phyloP scores from a whole-genome alignment of 1,140 invertebrate species.

The Metaphire vulgaris region DNA sequence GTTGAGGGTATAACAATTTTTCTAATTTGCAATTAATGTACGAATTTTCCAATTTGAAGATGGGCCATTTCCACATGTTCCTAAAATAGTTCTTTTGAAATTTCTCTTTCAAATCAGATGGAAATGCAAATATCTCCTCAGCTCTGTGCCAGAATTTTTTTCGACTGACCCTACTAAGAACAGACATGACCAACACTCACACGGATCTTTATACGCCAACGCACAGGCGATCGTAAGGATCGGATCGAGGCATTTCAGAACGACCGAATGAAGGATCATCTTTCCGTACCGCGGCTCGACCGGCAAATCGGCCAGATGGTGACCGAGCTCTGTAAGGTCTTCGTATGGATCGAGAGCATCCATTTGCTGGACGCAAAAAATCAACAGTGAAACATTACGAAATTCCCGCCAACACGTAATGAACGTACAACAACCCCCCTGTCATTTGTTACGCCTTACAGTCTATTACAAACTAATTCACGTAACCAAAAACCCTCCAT shows the following conservation, averaged over 20 bases:
- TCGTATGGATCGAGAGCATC: conserved; percentile 70
- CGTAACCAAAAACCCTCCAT: too few relatives aligned
- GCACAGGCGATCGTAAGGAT: conserved; percentile 84
- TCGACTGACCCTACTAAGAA: not conserved
- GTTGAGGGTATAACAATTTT: too few relatives aligned
- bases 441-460: too few relatives aligned
- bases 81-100: too few relatives aligned
- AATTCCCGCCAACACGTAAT: too few relatives aligned
- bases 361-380: conserved; percentile 59
- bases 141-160: not conserved
- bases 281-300: conserved; percentile 84
- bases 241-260: conserved; percentile 89
- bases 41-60: too few relatives aligned
- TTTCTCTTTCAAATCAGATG: too few relatives aligned
- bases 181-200: conserved; percentile 43
- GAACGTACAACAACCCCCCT: too few relatives aligned
- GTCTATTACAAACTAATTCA: too few relatives aligned
- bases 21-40: too few relatives aligned
- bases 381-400: not conserved
- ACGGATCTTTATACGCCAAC: conserved; percentile 68
- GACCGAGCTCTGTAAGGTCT: conserved; percentile 77
- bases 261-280: conserved; percentile 80
- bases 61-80: too few relatives aligned
- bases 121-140: too few relatives aligned
- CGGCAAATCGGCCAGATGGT: conserved; percentile 78